Base-by-base conservation (phyloP, 1,140 invertebrate species). In the Lutraria rhynchaena region DNA sequence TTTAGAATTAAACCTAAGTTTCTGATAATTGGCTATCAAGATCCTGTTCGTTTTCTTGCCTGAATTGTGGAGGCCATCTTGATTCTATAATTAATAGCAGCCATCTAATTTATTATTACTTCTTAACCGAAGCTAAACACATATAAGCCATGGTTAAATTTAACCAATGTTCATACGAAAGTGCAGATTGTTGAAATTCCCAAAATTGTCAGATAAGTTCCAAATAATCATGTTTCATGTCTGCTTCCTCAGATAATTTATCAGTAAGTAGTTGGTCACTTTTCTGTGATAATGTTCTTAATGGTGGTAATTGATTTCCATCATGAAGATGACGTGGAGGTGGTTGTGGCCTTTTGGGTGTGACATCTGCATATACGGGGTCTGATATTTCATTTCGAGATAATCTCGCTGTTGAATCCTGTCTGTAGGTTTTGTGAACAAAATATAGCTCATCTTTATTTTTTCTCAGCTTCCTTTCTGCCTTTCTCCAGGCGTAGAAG, bases 381-480 rank as follows among this genome's bases (percentile, higher is more conserved):
- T 75, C 71, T 44, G 60, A 57, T 44, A 61, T 75, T 13, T 75
- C 71, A 24, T 58, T 75, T 9, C 49, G 33, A 3, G 35, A 44
- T 60, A 75, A 53, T n/a, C n/a, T 33, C 7, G 53, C 53, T 35
- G 9, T 75, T 24, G 71, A 75, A 61, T 75, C 37, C 22, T 75
- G 71, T 60, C 71, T 37, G 29, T 60, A 75, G 1, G 71, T 55
- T 31, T 75, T 75, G 15, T 75, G 71, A 13, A 75, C 71, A 75
- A 75, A 75, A 46, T 75, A 75, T 15, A 75, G 19, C 24, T 75
- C 71, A 29, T 75, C 27, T 44, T 60, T 75, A 33, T 75, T 75
- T 60, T 35, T 46, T 7, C 33, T 27, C 17, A 75, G 57, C 46
- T 75, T 58, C 41, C 31, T 31, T 1, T 37, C 31, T 17, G 71